Percentiles rank a stretch among this genome's conserved stretches.
phyloP scores from a whole-genome alignment of 2,888 invertebrate genomes.

The Cotesia congregata region DNA sequence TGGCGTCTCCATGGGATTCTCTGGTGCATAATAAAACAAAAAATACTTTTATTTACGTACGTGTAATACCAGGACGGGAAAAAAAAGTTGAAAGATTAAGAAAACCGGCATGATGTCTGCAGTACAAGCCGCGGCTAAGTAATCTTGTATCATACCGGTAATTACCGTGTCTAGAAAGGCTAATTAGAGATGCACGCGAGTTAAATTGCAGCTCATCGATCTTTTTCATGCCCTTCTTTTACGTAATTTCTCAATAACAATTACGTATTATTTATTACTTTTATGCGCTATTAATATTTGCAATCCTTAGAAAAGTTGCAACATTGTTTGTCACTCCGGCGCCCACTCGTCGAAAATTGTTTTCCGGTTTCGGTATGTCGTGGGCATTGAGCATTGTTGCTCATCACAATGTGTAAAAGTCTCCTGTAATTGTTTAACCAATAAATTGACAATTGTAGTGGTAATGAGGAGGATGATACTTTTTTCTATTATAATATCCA shows the following conservation, averaged over 20 bases:
- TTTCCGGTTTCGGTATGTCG: no score
- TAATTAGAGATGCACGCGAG: slow-evolving; percentile 1
- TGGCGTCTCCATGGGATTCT: not conserved
- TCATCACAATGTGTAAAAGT: no score
- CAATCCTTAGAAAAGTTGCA: no score
- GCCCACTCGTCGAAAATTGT: no score
- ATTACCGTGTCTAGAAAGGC: not conserved
- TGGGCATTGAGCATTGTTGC: no score
- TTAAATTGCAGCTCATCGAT: not conserved
- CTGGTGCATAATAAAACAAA: not conserved
- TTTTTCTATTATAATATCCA: no score
- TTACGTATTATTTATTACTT: not conserved
- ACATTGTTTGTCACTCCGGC: no score
- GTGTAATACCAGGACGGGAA: not conserved
- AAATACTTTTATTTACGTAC: not conserved
- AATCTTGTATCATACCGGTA: not conserved
- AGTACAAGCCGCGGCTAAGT: not conserved
- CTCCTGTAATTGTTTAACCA: no score
- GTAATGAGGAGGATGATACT: no score
- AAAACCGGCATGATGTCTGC: not conserved
- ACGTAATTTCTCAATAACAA: not conserved
- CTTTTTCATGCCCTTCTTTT: not conserved
- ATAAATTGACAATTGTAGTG: no score
- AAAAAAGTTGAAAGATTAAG: not conserved
- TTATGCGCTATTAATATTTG: not conserved